Evolutionary conservation across 1,140 invertebrate genomes (phyloP).

Genomic region (Thaumatotibia leucotreta): DNA sequence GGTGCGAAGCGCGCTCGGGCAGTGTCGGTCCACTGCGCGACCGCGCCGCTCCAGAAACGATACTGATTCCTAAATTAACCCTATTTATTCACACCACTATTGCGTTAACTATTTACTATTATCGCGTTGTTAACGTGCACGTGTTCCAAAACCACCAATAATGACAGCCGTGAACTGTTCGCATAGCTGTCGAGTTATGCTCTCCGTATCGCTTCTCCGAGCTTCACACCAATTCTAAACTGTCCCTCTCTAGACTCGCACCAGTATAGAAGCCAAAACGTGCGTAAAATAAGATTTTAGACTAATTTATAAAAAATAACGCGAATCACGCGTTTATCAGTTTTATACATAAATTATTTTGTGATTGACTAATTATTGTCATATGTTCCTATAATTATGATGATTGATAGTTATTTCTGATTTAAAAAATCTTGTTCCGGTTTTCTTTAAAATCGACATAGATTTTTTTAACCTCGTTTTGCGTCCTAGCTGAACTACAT

Average conservation of each 20-base stretch:
- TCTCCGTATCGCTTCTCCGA: constrained; percentile 36
- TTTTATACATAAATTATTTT: constrained; percentile 67
- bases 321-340: constrained; percentile 61
- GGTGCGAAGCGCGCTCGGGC: constrained; percentile 32
- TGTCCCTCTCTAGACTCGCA: constrained; percentile 67
- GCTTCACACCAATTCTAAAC: constrained; percentile 42
- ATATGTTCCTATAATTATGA: constrained; percentile 73
- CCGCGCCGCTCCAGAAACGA: constrained; percentile 30
- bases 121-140: constrained; percentile 4
- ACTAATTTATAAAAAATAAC: constrained; percentile 63
- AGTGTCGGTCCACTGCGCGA: constrained; percentile 35
- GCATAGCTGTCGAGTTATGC: constrained; percentile 2
- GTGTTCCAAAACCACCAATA: background rate
- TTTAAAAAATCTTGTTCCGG: constrained; percentile 66
- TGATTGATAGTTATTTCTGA: constrained; percentile 47
- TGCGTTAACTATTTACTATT: background rate
- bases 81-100: background rate
- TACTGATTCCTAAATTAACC: constrained; percentile 12
- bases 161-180: constrained; percentile 5
- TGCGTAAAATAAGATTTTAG: constrained; percentile 68
- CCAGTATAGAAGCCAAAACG: constrained; percentile 68
- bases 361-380: constrained; percentile 74
- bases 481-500: constrained; percentile 40
- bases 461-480: constrained; percentile 60
- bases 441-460: constrained; percentile 74